Evolutionary conservation across 2,797 vertebrate genomes (phyloP), one percentile per base, ranked within the genome.

Genomic region (Hoplostethus atlanticus): DNA sequence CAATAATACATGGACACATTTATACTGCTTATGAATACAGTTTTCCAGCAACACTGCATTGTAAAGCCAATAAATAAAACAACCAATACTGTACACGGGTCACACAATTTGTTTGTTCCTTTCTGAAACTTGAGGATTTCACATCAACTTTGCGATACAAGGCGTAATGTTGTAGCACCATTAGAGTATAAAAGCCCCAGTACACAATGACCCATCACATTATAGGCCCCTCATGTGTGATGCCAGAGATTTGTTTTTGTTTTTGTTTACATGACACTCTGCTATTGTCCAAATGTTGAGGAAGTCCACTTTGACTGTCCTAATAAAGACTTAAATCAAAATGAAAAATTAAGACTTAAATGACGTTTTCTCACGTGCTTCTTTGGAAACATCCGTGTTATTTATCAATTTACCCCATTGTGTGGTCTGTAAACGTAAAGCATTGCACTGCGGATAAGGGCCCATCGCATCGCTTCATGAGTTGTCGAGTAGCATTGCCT

Each of bases 31-130:
- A 76, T 72, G 55, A 89, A 87, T 89, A 92, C 91, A 93, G 90
- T 87, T 80, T 87, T 89, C 76, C 85, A 86, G 80, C 85, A 90
- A 87, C 6, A 77, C 78, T 91, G 90, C 73, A 92, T 89, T 72
- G 62, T 78, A 85, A 88, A 90, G 91, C 87, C 89, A 94, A 94
- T 94, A 94, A 94, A 94, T 95, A 93, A 93, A 90, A 91, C 80
- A 87, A 89, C 87, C 86, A 92, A 88, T 80, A 89, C 80, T 88
- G 79, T 91, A 89, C 87, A 90, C 50, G 77, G 73, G 80, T 84
- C 84, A 87, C 59, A 64, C 85, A 89, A 73, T 71, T 86, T 64
- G 67, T 74, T 68, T 81, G 80, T 73, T 85, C 56, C 67, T 79
- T 88, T 75, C 84, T 86, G 84, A 91, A 66, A 73, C 63, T 50